Conservation (phyloP, 2,797 vertebrate genomes). For the Crocidura indochinensis region DNA sequence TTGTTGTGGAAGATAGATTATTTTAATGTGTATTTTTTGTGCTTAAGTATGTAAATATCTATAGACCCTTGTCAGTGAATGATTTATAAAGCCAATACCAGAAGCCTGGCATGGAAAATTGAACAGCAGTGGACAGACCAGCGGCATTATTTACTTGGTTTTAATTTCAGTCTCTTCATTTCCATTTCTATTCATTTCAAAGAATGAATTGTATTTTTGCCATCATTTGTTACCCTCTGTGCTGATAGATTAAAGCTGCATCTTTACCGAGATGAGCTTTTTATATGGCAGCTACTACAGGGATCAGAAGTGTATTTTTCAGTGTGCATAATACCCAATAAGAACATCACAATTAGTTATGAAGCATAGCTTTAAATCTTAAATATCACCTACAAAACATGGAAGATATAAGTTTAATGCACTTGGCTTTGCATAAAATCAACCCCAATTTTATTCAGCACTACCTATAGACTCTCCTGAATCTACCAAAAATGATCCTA, state of each 20-base stretch:
- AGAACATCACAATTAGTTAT: conserved; percentile 41
- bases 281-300: neutral
- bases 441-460: no score
- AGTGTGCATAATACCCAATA: neutral
- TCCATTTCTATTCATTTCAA: conserved; percentile 38
- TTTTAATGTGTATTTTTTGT: neutral
- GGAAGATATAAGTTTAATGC: neutral
- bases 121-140: neutral
- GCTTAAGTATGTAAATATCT: neutral
- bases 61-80: neutral
- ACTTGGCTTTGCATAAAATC: no score
- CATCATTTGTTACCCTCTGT: neutral
- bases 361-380: conserved; percentile 60
- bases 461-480: neutral
- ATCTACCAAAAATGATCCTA: neutral
- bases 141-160: neutral
- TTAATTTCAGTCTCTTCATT: neutral
- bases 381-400: conserved; percentile 58
- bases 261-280: conserved; percentile 44
- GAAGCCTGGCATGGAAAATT: neutral
- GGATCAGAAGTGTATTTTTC: conserved; percentile 31
- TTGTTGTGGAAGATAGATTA: conserved; percentile 24
- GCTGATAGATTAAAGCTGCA: conserved; percentile 9
- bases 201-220: neutral
- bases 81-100: neutral